These are phyloP conservation scores for Tenualosa ilisha DNA, from an alignment of 2,797 vertebrate species.

Conservation along the genomic window DNA sequence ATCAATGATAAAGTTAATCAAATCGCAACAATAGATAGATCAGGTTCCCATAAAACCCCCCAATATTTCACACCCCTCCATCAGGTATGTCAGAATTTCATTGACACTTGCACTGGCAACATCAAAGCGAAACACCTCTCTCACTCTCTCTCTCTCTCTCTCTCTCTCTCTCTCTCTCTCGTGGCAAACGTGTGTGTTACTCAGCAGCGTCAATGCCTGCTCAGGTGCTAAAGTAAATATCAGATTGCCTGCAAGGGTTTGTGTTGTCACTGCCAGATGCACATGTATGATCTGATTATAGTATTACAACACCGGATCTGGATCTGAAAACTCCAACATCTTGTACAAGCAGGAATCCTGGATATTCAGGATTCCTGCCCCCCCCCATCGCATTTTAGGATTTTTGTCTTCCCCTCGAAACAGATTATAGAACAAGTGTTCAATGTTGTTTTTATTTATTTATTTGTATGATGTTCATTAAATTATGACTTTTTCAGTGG, in stretches of 20 bases:
- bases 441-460: not conserved
- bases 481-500: not conserved
- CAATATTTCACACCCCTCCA: conserved; percentile 13
- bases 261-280: conserved; percentile 35
- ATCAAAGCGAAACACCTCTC: conserved; percentile 53
- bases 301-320: not conserved
- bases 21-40: not conserved
- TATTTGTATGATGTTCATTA: not conserved
- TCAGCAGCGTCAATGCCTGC: conserved; percentile 27
- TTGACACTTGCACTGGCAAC: conserved; percentile 52
- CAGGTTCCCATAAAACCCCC: not conserved
- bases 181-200: conserved; percentile 42
- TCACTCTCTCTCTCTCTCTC: conserved; percentile 43
- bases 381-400: not conserved
- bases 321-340: not conserved
- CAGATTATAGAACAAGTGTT: not conserved
- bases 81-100: conserved; percentile 39
- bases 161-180: conserved; percentile 45
- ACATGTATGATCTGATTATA: conserved; percentile 43
- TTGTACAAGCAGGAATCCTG: not conserved
- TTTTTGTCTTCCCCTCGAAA: not conserved
- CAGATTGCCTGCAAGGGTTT: conserved; percentile 41
- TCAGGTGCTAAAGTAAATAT: conserved; percentile 52
- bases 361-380: not conserved
- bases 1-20: not conserved